These are phyloP conservation scores for Parapsyche elsis DNA, from an alignment of 1,140 invertebrate species.

Conservation along the genomic window DNA sequence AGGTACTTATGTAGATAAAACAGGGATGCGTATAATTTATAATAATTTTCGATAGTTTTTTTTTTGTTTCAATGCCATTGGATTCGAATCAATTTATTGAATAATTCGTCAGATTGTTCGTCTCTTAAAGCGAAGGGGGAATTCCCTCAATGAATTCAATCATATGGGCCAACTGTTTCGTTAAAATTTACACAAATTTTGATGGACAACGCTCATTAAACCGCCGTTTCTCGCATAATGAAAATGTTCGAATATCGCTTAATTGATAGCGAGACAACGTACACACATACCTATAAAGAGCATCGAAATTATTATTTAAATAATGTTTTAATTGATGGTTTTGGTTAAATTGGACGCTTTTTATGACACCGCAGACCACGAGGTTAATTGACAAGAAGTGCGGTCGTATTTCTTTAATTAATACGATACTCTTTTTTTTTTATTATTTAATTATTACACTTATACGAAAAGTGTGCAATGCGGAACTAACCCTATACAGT, in stretches of 20 bases:
- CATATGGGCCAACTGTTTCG: too few species aligned
- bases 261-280: neutral
- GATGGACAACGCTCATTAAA: conserved; percentile 4
- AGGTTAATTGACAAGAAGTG: neutral
- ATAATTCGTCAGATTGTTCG: neutral
- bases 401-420: neutral
- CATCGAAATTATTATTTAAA: neutral
- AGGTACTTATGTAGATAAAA: too few species aligned
- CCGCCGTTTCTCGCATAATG: neutral
- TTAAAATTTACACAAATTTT: neutral
- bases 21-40: neutral
- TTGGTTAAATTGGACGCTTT: neutral
- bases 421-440: neutral
- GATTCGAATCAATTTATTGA: neutral
- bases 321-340: neutral
- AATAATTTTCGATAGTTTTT: too few species aligned
- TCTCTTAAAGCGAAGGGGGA: neutral
- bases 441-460: too few species aligned
- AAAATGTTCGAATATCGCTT: neutral
- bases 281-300: neutral
- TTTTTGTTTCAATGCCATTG: neutral
- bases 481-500: too few species aligned
- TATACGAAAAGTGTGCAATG: too few species aligned
- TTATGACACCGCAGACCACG: neutral
- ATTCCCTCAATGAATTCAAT: neutral